phyloP scores from a whole-genome alignment of 2,888 invertebrate genomes.

The Punctoribates punctum region DNA sequence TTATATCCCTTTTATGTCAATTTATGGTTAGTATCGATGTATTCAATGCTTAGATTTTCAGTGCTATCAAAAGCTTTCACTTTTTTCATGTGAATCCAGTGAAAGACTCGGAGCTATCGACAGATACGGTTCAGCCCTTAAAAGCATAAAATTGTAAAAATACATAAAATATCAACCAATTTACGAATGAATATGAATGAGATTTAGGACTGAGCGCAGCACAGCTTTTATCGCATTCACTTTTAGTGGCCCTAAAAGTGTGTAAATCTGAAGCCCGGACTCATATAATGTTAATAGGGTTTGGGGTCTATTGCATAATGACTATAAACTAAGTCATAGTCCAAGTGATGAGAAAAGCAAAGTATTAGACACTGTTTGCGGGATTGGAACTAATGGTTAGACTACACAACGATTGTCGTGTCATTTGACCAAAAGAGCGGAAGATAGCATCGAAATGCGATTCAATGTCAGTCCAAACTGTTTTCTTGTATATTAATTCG shows the following conservation, averaged over 20 bases:
- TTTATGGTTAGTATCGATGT: slow-evolving; percentile 22
- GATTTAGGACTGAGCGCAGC: neutral
- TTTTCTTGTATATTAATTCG: slow-evolving; percentile 12
- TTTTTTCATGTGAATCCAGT: neutral
- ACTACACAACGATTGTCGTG: slow-evolving; percentile 9
- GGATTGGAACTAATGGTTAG: slow-evolving; percentile 12
- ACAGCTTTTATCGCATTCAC: slow-evolving; percentile 25
- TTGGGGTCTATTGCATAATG: slow-evolving; percentile 22
- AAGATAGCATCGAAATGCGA: slow-evolving; percentile 19
- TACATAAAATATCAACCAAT: slow-evolving; percentile 25
- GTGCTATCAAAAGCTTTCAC: slow-evolving; percentile 16
- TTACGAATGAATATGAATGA: slow-evolving; percentile 26
- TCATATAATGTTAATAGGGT: slow-evolving; percentile 24
- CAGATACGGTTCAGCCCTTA: slow-evolving; percentile 13
- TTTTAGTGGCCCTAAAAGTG: slow-evolving; percentile 3
- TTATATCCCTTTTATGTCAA: slow-evolving; percentile 8
- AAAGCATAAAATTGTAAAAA: slow-evolving; percentile 36
- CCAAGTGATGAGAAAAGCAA: neutral
- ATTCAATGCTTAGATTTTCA: slow-evolving; percentile 1
- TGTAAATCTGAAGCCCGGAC: slow-evolving; percentile 2
- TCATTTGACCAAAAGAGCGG: neutral
- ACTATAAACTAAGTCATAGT: neutral
- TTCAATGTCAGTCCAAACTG: slow-evolving; percentile 17
- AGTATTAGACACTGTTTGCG: slow-evolving; percentile 1
- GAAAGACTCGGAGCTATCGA: neutral